Conservation (phyloP, 2,113 vertebrate species). For the Oxygymnocypris stewartii region DNA sequence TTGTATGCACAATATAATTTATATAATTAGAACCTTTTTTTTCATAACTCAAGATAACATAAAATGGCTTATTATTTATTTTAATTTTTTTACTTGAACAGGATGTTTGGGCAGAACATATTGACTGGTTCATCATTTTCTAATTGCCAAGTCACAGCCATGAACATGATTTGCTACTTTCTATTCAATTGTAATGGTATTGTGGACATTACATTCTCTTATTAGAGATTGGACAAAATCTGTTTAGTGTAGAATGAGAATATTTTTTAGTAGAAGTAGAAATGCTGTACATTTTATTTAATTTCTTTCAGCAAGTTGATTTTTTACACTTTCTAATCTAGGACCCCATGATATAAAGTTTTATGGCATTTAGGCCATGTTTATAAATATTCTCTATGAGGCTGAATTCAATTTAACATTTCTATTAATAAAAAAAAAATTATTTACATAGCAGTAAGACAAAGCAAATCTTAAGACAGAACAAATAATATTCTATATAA, state of each 20-base stretch:
- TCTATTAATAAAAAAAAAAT: not conserved
- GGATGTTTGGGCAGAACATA: not conserved
- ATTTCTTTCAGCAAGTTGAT: not conserved
- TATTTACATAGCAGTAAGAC: not conserved
- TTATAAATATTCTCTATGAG: not conserved
- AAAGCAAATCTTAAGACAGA: not conserved
- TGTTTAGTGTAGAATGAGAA: not conserved
- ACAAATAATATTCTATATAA: not conserved
- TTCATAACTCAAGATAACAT: not conserved
- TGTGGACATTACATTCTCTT: not conserved
- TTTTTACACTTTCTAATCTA: no score
- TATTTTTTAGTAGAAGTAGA: not conserved
- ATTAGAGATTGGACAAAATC: not conserved
- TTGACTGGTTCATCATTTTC: not conserved
- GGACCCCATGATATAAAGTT: not conserved
- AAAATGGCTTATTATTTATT: not conserved
- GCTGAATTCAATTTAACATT: no score
- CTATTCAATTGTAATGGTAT: not conserved
- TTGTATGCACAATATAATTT: not conserved
- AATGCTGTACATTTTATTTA: not conserved
- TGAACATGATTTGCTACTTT: not conserved
- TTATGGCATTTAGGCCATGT: not conserved
- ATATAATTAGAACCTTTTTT: not conserved
- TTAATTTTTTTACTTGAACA: not conserved
- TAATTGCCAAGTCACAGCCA: not conserved